phyloP scores from a whole-genome alignment of 2,888 invertebrate genomes.

The Drosophila kambysellisi region DNA sequence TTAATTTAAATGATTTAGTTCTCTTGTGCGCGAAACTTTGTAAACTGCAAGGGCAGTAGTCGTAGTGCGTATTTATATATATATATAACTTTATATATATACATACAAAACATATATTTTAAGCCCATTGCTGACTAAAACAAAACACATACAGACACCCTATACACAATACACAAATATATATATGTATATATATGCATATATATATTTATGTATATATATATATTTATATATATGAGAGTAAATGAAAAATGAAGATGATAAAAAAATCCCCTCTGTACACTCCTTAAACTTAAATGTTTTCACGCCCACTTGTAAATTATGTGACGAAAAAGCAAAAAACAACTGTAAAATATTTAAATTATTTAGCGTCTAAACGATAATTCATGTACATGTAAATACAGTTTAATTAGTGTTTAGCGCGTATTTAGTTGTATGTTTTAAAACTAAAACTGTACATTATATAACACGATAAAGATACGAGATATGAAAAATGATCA shows the following conservation, averaged over 20 bases:
- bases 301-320: conserved; percentile 73
- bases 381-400: conserved; percentile 65
- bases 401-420: conserved; percentile 80
- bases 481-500: conserved; percentile 47
- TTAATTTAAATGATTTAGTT: conserved; percentile 31
- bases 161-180: conserved; percentile 33
- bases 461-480: conserved; percentile 75
- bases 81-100: conserved; percentile 10
- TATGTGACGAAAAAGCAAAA: conserved; percentile 64
- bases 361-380: conserved; percentile 75
- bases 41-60: conserved; percentile 53
- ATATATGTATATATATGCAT: conserved; percentile 21
- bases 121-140: conserved; percentile 48
- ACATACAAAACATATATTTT: conserved; percentile 41
- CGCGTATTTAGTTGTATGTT: conserved; percentile 80
- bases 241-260: conserved; percentile 20
- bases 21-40: conserved; percentile 62
- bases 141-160: conserved; percentile 36
- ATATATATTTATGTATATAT: conserved; percentile 19
- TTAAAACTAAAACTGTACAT: conserved; percentile 78
- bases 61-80: conserved; percentile 26
- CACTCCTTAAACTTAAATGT: conserved; percentile 68
- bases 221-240: conserved; percentile 17
- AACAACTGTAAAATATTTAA: conserved; percentile 74
- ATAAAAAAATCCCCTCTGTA: conserved; percentile 45